Evolutionary conservation across 2,797 vertebrate species (phyloP), one percentile per base, ranked within the genome.

Genomic region (Mallotus villosus): DNA sequence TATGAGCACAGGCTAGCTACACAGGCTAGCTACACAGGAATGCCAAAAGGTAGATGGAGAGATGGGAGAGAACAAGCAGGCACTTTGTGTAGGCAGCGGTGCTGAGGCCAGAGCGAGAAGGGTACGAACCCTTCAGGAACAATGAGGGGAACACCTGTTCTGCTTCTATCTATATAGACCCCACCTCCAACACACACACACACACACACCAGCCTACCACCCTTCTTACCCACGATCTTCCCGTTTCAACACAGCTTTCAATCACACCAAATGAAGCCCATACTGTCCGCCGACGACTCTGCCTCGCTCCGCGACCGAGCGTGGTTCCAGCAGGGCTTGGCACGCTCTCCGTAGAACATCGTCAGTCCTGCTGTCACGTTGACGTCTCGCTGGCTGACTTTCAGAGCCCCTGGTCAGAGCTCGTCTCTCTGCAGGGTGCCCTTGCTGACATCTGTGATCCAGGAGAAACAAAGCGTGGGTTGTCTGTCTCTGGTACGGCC

Each of bases 61-160:
- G 89, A 91, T 91, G 88, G 89, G 75, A 1, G 32, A 82, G 91
- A 88, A 93, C 87, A 93, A 90, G 80, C 58, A 74, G 78, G 21
- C 80, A 89, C 89, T 88, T 91, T 91, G 93, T 94, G 85, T 81
- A 72, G 82, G 72, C 71, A 49, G 59, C 63, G 71, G 74, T 72
- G 70, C 51, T 75, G 72, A 65, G 69, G 41, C 68, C 17, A 37
- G 25, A 12, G 19, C 34, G 25, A 66, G 65, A 71, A 75, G 66
- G 64, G 69, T 51, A 74, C 67, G 63, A 37, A 79, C 70, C 81
- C 81, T 5, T 70, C 81, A 81, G 85, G 75, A 78, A 79, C 46
- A 51, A 81, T 71, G 81, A 86, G 83, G 75, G 81, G 85, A 85
- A 80, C 90, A 92, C 91, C 88, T 92, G 89, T 68, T 16, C 16